Conservation (phyloP, 1,140 invertebrate genomes). For the Lasioglossum albipes region DNA sequence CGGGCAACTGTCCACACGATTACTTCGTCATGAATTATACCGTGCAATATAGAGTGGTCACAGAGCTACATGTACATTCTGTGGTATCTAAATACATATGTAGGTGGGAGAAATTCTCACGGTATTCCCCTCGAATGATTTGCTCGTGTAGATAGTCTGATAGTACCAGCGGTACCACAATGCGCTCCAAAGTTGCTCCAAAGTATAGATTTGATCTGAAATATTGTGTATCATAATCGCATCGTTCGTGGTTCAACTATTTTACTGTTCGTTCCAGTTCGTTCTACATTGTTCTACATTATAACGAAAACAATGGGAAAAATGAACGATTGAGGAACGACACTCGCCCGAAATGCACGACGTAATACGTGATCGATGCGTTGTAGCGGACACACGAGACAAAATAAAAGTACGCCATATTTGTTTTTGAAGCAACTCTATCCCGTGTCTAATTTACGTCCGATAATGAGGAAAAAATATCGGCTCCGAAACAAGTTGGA, state of each 20-base stretch:
- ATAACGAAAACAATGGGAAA: neutral
- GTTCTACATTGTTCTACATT: no score
- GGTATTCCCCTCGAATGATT: neutral
- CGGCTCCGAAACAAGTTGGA: neutral
- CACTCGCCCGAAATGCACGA: neutral
- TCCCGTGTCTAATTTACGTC: constrained; percentile 10
- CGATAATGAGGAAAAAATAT: constrained; percentile 8
- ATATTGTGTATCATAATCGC: neutral
- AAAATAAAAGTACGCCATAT: constrained; percentile 35
- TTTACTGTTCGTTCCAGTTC: neutral
- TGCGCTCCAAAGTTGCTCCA: constrained; percentile 1
- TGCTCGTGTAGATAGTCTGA: neutral
- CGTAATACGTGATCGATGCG: constrained; percentile 17
- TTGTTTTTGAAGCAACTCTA: constrained; percentile 30
- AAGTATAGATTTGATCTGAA: neutral
- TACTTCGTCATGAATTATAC: constrained; percentile 12
- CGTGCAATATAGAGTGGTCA: no score
- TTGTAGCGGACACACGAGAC: neutral
- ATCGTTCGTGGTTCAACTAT: neutral
- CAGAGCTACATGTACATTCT: no score
- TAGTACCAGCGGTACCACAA: neutral
- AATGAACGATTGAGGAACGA: neutral
- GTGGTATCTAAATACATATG: no score
- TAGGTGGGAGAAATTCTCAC: neutral
- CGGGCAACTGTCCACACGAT: neutral